Percentiles rank a stretch among this genome's conserved stretches.
Evolutionary conservation across 1,140 invertebrate species (phyloP).

Genomic region (Protaetia brevitarsis): DNA sequence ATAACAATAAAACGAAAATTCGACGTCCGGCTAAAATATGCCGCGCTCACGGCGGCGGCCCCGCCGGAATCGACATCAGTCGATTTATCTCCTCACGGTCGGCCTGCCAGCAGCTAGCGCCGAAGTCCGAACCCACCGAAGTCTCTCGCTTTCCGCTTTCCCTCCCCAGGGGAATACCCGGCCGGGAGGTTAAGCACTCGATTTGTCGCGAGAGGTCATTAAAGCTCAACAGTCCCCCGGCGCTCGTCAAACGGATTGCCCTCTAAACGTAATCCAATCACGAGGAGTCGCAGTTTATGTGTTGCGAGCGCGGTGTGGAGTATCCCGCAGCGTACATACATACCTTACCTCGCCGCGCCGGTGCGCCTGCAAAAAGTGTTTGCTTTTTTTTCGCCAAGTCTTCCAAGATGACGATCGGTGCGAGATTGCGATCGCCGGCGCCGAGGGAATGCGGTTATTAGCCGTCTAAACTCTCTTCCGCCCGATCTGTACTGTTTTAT

Average conservation of each 20-base stretch:
- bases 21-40: too few species aligned
- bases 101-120: constrained; percentile 23
- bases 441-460: too few species aligned
- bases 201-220: constrained; percentile 49
- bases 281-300: constrained; percentile 25
- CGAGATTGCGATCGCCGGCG: too few species aligned
- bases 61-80: constrained; percentile 15
- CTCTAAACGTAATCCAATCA: constrained; percentile 50
- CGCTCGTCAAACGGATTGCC: constrained; percentile 46
- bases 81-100: neutral
- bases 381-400: too few species aligned
- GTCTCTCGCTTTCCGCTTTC: neutral
- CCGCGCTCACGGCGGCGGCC: neutral
- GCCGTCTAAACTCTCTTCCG: too few species aligned
- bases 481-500: too few species aligned
- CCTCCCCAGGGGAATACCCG: constrained; percentile 19
- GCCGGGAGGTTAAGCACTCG: constrained; percentile 46
- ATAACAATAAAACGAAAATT: too few species aligned
- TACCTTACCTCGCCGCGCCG: too few species aligned
- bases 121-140: constrained; percentile 39
- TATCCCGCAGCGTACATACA: too few species aligned
- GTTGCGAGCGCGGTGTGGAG: too few species aligned
- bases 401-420: too few species aligned
- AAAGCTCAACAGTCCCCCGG: constrained; percentile 43
- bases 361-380: too few species aligned